Conservation (phyloP, 2,888 invertebrate genomes). For the Cataglyphis livida region DNA sequence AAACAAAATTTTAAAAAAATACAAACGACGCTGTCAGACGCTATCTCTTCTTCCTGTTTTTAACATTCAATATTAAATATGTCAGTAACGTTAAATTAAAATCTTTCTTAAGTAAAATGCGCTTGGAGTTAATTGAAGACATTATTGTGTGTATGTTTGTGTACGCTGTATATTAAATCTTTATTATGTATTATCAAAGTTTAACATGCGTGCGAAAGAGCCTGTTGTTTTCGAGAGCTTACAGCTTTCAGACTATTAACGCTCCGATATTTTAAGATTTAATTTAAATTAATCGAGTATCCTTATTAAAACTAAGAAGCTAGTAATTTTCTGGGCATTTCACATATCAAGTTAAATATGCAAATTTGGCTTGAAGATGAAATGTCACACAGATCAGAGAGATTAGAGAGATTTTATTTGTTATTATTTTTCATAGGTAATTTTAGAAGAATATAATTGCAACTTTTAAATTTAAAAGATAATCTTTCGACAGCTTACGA, state of each 20-base stretch:
- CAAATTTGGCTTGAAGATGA: background rate
- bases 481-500: background rate
- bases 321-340: background rate
- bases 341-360: background rate
- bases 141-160: background rate
- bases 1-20: background rate
- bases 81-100: background rate
- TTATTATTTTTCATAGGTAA: background rate
- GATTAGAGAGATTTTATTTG: background rate
- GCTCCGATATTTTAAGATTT: background rate
- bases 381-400: background rate
- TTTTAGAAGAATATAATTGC: background rate
- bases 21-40: background rate
- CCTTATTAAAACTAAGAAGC: background rate
- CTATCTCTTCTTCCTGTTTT: background rate
- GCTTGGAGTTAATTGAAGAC: slow-evolving; percentile 4
- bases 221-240: background rate
- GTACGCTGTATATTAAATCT: background rate
- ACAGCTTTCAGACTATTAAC: slow-evolving; percentile 3
- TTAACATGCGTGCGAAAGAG: background rate
- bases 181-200: slow-evolving; percentile 18
- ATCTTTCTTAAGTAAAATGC: background rate
- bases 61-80: slow-evolving; percentile 6
- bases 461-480: background rate
- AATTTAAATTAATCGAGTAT: background rate